Conservation (phyloP, 2,888 invertebrate genomes). For the Tetramorium bicarinatum region DNA sequence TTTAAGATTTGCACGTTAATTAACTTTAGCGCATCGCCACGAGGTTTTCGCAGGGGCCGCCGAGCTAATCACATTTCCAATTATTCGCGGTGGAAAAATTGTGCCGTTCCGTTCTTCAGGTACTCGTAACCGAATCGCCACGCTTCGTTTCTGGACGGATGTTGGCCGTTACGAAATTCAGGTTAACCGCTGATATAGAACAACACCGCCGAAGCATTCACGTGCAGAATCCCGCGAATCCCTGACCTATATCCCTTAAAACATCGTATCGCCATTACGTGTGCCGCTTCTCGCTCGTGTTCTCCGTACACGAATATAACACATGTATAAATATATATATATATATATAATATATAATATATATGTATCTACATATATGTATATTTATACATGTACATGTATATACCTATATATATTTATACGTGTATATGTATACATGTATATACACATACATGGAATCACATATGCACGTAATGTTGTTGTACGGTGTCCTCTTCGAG, state of each 20-base stretch:
- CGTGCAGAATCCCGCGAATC: conserved; percentile 68
- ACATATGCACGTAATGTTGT: conserved; percentile 14
- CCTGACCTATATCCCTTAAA: conserved; percentile 77
- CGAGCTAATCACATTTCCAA: conserved; percentile 48
- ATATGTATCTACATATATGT: not conserved
- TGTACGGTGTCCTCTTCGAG: conserved; percentile 7
- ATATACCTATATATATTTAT: not conserved
- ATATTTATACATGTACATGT: not conserved
- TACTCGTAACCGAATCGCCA: conserved; percentile 48
- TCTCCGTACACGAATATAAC: not conserved
- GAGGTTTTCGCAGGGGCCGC: not conserved
- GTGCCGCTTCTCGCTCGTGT: conserved; percentile 21
- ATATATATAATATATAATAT: not conserved
- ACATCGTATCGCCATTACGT: conserved; percentile 73
- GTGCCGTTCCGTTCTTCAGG: conserved; percentile 3
- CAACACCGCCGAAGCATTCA: conserved; percentile 64
- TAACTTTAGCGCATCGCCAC: conserved; percentile 32
- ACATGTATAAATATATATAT: not conserved
- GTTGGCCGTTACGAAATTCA: conserved; percentile 62
- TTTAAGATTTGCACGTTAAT: conserved; percentile 49
- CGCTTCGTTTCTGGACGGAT: conserved; percentile 45
- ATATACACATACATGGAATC: not conserved
- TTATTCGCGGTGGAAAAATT: conserved; percentile 40
- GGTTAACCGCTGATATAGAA: conserved; percentile 69
- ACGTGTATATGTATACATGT: not conserved